These are phyloP conservation scores for Diloba caeruleocephala DNA, from an alignment of 2,888 invertebrate species.

Conservation along the genomic window DNA sequence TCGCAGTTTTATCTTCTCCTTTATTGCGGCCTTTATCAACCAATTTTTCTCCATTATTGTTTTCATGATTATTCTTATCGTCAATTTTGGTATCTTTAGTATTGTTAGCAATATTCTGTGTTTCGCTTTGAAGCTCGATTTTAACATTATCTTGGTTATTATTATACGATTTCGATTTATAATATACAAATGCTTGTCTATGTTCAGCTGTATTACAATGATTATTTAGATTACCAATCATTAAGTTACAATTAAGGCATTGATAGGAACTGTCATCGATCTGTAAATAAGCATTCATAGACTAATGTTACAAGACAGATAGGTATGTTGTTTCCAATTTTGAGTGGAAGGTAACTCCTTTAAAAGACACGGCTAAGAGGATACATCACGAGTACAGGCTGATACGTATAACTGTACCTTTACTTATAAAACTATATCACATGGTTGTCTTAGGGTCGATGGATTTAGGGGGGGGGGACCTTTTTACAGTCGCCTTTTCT, in stretches of 20 bases:
- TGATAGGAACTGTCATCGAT: slow-evolving; percentile 24
- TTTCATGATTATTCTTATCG: background rate
- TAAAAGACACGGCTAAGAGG: too few species aligned
- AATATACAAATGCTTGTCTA: slow-evolving; percentile 3
- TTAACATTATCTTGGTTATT: background rate
- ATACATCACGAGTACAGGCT: too few species aligned
- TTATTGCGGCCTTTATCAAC: background rate
- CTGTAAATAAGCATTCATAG: slow-evolving; percentile 20
- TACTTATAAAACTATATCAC: too few species aligned
- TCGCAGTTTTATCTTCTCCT: background rate
- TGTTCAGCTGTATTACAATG: slow-evolving; percentile 18
- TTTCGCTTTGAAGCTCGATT: background rate
- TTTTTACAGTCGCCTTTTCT: too few species aligned
- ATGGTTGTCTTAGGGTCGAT: too few species aligned
- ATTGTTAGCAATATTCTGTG: background rate
- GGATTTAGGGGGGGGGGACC: too few species aligned
- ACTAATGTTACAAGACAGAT: background rate
- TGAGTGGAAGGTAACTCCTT: too few species aligned
- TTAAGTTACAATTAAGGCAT: slow-evolving; percentile 37
- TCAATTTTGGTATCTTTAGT: background rate
- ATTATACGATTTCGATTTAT: background rate
- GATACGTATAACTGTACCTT: too few species aligned
- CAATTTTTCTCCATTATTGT: background rate
- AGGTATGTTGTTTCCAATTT: too few species aligned
- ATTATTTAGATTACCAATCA: slow-evolving; percentile 3